Evolutionary conservation across 2,888 invertebrate species (phyloP), one percentile per base, ranked within the genome.

Genomic region (Orthosia incerta): DNA sequence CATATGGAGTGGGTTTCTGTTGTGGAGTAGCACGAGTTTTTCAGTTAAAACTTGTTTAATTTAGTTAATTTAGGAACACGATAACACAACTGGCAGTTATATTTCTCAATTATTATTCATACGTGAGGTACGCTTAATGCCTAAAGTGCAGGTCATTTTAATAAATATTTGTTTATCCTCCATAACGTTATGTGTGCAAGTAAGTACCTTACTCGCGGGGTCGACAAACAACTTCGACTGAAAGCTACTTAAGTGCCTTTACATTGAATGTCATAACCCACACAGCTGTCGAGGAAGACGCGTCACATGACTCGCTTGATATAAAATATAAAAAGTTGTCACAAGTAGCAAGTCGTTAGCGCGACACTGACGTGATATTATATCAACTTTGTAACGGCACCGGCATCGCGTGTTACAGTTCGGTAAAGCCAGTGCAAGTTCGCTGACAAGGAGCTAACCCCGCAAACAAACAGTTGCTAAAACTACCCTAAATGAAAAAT

Each of bases 351-450:
- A 50, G 69, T 78, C 77, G 77, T 79, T 70, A 81, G 63, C 46
- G 74, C 69, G 76, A 71, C 70, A 76, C 72, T 73, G 82, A 79
- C 57, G 67, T 51, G 71, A 80, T 78, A 79, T 86, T 80, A 83
- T 86, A 80, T 86, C 74, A 85, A 79, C 73, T 81, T 74, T 78
- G 73, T 65, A 73, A 71, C 53, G 63, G 57, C 60, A 23, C 65
- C 50, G 45, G 26, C 23, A 1, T 39, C 39, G 2, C 50, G 48
- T 51, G 74, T n/a, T n/a, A n/a, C 67, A 68, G 68, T 80, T 80
- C 65, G n/a, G 63, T 71, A 46, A 70, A 77, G 67, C 16, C 31
- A 53, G 45, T 68, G 68, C 57, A 61, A 83, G 61, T 79, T 83
- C 3, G 26, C 26, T 74, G 78, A 64, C 67, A 26, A 31, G 13